phyloP scores from a whole-genome alignment of 2,797 vertebrate species.

The Xiphorhynchus erythropygius region DNA sequence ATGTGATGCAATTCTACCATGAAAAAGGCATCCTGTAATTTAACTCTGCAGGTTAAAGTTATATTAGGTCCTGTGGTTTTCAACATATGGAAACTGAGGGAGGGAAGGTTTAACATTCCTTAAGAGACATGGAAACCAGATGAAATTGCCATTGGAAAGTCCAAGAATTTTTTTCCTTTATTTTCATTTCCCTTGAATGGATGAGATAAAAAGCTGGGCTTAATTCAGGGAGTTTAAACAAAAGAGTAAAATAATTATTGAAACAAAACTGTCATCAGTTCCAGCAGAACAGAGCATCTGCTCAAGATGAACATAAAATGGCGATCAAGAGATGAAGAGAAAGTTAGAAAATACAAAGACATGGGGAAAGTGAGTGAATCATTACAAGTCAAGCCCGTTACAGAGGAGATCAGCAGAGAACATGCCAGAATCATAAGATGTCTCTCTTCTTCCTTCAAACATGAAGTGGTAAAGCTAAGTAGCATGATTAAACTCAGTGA shows the following conservation, averaged over 20 bases:
- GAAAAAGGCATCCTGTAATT: neutral
- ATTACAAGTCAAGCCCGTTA: neutral
- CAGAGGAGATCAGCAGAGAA: neutral
- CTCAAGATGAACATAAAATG: neutral
- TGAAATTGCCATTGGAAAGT: neutral
- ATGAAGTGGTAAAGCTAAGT: neutral
- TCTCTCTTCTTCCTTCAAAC: neutral
- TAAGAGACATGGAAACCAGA: neutral
- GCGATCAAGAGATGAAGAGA: neutral
- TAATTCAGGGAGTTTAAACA: neutral
- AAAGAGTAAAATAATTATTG: conserved; percentile 17
- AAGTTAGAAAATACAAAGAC: conserved; percentile 7
- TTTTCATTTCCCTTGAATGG: neutral
- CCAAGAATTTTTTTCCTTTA: neutral
- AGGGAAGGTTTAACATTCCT: neutral
- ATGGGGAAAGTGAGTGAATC: neutral
- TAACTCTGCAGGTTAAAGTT: neutral
- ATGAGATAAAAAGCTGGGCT: neutral
- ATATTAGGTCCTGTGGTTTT: neutral
- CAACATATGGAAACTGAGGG: neutral
- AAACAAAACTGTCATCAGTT: conserved; percentile 8
- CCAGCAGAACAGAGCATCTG: conserved; percentile 14
- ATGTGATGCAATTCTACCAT: neutral
- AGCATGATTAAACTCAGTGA: neutral
- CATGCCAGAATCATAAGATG: neutral